These are phyloP conservation scores for Neodon shergylaensis DNA, from an alignment of 2,113 vertebrate species.

Conservation along the genomic window DNA sequence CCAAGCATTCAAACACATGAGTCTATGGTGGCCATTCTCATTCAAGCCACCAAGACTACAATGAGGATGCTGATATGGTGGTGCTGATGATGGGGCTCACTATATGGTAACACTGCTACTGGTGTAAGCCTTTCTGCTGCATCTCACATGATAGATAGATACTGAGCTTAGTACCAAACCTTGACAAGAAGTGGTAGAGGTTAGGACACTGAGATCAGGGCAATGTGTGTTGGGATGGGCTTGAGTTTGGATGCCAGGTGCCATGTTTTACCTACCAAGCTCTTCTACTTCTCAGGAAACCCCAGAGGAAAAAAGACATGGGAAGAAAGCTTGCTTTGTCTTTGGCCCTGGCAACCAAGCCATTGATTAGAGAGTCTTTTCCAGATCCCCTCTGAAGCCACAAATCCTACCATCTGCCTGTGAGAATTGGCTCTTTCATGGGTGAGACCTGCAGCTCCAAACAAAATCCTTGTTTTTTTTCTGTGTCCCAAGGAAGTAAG, in stretches of 20 bases:
- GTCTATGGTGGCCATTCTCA: background rate
- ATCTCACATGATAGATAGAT: background rate
- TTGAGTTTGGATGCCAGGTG: background rate
- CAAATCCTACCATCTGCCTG: background rate
- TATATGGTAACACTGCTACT: background rate
- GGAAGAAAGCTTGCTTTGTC: background rate
- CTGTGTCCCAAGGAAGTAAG: background rate
- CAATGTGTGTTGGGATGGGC: background rate
- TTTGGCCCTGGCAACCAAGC: background rate
- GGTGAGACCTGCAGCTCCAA: background rate
- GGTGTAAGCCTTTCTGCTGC: too few species aligned
- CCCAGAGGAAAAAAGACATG: background rate
- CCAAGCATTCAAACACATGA: background rate
- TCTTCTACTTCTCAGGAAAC: background rate
- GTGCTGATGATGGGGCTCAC: background rate
- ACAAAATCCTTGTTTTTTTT: background rate
- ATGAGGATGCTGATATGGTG: too few species aligned
- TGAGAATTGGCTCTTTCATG: background rate
- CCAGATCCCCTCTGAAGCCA: background rate
- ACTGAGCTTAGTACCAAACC: background rate
- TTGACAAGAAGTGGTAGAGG: background rate
- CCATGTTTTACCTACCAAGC: background rate
- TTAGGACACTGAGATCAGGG: background rate
- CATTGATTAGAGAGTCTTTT: background rate
- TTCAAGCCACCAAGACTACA: background rate